Evolutionary conservation across 2,113 vertebrate species (phyloP).

Genomic region (Sturnus vulgaris): DNA sequence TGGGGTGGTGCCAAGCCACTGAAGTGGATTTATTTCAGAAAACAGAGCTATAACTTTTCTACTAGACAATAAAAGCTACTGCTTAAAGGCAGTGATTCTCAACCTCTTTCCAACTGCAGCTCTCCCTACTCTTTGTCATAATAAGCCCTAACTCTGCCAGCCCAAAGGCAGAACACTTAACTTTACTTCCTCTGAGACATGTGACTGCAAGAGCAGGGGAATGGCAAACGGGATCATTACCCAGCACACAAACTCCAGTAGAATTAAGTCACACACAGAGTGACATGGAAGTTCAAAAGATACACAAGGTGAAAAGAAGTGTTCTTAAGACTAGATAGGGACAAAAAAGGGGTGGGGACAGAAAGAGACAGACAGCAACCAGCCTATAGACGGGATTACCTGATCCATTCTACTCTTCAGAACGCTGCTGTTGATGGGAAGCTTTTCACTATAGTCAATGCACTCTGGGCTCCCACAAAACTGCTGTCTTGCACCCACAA

Average conservation of each 20-base stretch:
- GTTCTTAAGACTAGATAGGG: neutral
- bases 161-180: neutral
- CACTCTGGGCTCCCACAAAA: neutral
- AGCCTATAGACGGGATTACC: neutral
- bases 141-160: neutral
- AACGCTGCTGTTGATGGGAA: neutral
- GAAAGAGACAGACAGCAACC: neutral
- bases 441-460: neutral
- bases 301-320: neutral
- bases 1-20: neutral
- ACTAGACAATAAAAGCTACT: neutral
- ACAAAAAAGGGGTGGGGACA: neutral
- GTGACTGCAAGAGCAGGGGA: neutral
- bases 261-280: neutral
- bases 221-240: neutral
- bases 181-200: accelerated
- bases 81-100: neutral
- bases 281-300: neutral
- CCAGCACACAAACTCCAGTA: neutral
- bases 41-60: neutral
- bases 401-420: neutral
- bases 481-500: neutral
- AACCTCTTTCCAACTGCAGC: neutral
- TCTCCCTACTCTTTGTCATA: neutral
- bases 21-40: neutral